Conservation (phyloP, 1,140 invertebrate genomes). For the Apis laboriosa region DNA sequence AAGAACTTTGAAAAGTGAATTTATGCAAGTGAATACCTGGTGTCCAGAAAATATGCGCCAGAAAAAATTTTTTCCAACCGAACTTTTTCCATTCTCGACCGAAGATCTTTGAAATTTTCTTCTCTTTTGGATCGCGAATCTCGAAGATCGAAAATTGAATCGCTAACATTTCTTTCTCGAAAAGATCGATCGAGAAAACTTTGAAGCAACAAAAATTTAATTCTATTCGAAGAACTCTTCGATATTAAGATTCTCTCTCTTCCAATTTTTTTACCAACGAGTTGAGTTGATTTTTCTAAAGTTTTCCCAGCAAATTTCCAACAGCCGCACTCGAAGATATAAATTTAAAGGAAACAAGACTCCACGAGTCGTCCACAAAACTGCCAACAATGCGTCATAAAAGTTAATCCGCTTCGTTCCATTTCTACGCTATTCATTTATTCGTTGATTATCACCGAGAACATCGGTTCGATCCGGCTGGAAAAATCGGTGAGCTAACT, state of each 20-base stretch:
- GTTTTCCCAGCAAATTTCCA: not conserved
- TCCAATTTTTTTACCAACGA: not conserved
- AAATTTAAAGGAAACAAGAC: not conserved
- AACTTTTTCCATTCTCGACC: too few relatives aligned
- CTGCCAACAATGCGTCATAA: not conserved
- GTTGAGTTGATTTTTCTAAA: not conserved
- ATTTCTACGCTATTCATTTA: slow-evolving; percentile 1
- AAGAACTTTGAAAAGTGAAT: slow-evolving; percentile 33
- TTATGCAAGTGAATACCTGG: not conserved
- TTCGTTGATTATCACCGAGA: not conserved
- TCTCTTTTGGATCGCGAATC: too few relatives aligned
- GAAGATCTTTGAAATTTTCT: too few relatives aligned
- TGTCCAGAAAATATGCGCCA: not conserved
- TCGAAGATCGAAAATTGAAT: too few relatives aligned
- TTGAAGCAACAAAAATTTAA: too few relatives aligned
- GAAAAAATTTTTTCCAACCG: not conserved
- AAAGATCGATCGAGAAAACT: too few relatives aligned
- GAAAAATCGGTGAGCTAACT: slow-evolving; percentile 12
- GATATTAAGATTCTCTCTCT: not conserved
- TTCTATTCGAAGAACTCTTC: too few relatives aligned
- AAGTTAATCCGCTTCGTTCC: not conserved
- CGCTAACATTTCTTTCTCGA: too few relatives aligned
- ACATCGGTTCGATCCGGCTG: not conserved
- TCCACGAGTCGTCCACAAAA: not conserved
- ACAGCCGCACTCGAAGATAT: not conserved